Percentiles rank a stretch among this genome's conserved stretches.
Evolutionary conservation across 1,140 invertebrate genomes (phyloP).

Genomic region (Ctenoplectra terminalis): DNA sequence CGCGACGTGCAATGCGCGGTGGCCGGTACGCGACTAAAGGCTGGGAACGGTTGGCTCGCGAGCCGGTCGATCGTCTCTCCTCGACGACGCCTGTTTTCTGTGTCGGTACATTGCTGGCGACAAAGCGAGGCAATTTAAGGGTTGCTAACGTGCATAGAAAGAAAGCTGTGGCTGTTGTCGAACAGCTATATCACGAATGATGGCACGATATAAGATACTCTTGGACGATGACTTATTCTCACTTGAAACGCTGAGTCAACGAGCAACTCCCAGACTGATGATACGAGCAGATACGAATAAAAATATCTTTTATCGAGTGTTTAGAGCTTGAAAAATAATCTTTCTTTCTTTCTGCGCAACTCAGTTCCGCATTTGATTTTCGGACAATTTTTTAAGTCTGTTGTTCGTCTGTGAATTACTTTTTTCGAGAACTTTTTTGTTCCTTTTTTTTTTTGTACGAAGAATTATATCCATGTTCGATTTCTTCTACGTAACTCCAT

Average conservation of each 20-base stretch:
- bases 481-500: no score
- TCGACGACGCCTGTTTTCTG: neutral
- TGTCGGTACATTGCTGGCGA: neutral
- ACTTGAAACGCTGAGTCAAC: neutral
- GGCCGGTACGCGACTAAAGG: conserved; percentile 46
- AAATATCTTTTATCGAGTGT: neutral
- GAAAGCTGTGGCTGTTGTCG: neutral
- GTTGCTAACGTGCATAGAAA: conserved; percentile 30
- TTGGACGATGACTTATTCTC: conserved; percentile 19
- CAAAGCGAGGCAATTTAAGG: conserved; percentile 33
- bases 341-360: neutral
- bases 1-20: conserved; percentile 21
- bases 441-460: neutral
- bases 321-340: neutral
- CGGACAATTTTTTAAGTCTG: no score
- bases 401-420: neutral
- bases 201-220: neutral
- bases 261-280: neutral
- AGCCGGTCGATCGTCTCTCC: conserved; percentile 35
- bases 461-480: no score
- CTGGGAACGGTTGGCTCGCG: conserved; percentile 32
- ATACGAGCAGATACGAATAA: neutral
- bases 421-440: neutral
- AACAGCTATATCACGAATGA: neutral
- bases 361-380: neutral